Evolutionary conservation across 2,888 invertebrate species (phyloP), one percentile per base, ranked within the genome.

Genomic region (Drosophila cognata): DNA sequence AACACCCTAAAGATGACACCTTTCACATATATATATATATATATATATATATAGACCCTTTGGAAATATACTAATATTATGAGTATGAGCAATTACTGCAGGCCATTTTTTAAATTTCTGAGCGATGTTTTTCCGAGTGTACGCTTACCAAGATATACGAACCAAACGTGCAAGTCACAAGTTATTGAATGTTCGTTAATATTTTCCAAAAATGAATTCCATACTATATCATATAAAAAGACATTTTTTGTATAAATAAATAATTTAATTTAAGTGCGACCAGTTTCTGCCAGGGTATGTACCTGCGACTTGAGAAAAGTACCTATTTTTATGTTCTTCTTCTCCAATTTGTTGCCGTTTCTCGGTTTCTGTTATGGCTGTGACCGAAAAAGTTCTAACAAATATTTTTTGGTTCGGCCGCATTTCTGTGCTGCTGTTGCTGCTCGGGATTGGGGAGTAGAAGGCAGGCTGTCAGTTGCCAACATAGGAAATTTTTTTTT

Each of bases 381-480:
- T 78, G 72, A 48, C 59, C 67, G 56, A 58, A 46, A 53, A 69
- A 69, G 71, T 81, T 87, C 71, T 77, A 71, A 71, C 74, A 72
- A 71, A 74, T 84, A 52, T 68, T 58, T 71, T 61, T 59, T 28
- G 63, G 35, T 59, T 71, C 64, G 59, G 29, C 33, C 52, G 33
- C 35, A 46, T 57, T 66, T 50, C 48, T 38, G 55, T 53, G 35
- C 46, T 13, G 29, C 33, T n/a, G 50, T 29, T 33, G 31, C n/a
- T 57, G 51, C 35, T 25, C 4, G 2, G 13, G 13, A 11, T 29
- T 46, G 33, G 25, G 38, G 38, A n/a, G 2, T 1, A 4, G 28
- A 13, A 6, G 35, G 59, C 36, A 16, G n/a, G 29, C 85, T 82
- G 85, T 82, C 82, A 84, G 71, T 64, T 71, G 71, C 75, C 89